Base-by-base conservation (phyloP, 1,140 invertebrate species). In the Meteorus sp. region DNA sequence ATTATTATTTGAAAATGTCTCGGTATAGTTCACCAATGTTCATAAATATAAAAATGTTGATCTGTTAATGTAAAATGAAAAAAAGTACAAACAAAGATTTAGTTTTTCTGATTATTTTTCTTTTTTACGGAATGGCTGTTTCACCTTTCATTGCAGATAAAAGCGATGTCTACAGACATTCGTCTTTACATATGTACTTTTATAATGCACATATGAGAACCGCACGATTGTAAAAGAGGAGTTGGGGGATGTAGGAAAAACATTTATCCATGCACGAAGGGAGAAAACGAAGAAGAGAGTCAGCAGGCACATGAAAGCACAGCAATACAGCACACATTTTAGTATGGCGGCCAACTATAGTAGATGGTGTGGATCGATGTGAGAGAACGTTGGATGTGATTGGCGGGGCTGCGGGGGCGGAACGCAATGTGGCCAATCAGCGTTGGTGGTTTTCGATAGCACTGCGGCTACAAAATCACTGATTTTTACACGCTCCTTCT, bases 381-480 rank as follows among this genome's bases (percentile, higher is more conserved):
- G 71, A 70, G 67, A 66, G 60, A 68, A 67, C 68, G 67, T 67
- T 62, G 60, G 68, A 73, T 78, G 74, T 77, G 77, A 78, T 78
- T 78, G 75, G 75, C 70, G 72, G 72, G 70, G 69, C 69, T 52
- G 72, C 72, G 71, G 75, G 77, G 77, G 76, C 75, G 75, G 72
- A 73, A 71, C 71, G 66, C 56, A 52, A 67, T 68, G 69, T 72
- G 76, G 75, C 78, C 76, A 80, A 78, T 80, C 75, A 78, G 73
- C 72, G 74, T 62, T 62, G 68, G 72, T 76, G 76, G 68, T 74
- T 72, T 70, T n/a, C 75, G 70, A 75, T 75, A 74, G 60, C 59
- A n/a, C n/a, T n/a, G n/a, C n/a, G 63, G 66, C 69, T 76, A 77
- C 73, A 69, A 78, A 79, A 80, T 78, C 76, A 76, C 70, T 75